Evolutionary conservation across 2,797 vertebrate species (phyloP).

Genomic region (Pangasius sanitwongsei): DNA sequence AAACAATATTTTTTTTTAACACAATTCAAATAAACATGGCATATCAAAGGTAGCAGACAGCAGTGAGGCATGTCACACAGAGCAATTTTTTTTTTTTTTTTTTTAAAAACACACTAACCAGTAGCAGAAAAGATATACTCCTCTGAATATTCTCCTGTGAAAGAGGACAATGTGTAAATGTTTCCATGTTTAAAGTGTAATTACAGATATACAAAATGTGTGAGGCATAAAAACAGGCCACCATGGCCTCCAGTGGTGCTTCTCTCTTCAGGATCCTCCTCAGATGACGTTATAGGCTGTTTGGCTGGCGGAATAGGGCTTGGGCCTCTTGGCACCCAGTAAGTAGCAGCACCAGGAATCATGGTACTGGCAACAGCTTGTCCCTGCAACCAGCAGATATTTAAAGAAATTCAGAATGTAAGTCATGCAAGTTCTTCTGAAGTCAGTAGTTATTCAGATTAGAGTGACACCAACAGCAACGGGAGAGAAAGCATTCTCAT

Average conservation of each 20-base stretch:
- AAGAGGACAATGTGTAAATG: constrained; percentile 19
- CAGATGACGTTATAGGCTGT: constrained; percentile 77
- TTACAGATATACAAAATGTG: not conserved
- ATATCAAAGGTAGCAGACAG: not conserved
- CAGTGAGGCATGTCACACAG: not conserved
- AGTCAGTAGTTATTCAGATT: not conserved
- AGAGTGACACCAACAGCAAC: constrained; percentile 71
- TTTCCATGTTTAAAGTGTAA: not conserved
- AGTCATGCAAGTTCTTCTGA: not conserved
- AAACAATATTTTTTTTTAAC: not conserved
- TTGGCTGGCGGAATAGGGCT: constrained; percentile 69
- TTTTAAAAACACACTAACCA: constrained; percentile 66
- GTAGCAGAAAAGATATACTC: constrained; percentile 80
- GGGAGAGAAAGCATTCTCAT: constrained; percentile 73
- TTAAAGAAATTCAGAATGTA: not conserved
- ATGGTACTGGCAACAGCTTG: constrained; percentile 68
- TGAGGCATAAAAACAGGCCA: constrained; percentile 45
- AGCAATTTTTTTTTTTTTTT: not conserved
- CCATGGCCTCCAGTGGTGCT: constrained; percentile 79
- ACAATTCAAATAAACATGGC: not conserved
- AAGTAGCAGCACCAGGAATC: constrained; percentile 73
- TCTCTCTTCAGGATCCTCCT: constrained; percentile 81
- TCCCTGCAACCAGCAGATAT: constrained; percentile 65
- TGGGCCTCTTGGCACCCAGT: constrained; percentile 76
- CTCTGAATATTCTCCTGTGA: constrained; percentile 80